phyloP scores from a whole-genome alignment of 2,888 invertebrate species.

The Trisateles emortualis region DNA sequence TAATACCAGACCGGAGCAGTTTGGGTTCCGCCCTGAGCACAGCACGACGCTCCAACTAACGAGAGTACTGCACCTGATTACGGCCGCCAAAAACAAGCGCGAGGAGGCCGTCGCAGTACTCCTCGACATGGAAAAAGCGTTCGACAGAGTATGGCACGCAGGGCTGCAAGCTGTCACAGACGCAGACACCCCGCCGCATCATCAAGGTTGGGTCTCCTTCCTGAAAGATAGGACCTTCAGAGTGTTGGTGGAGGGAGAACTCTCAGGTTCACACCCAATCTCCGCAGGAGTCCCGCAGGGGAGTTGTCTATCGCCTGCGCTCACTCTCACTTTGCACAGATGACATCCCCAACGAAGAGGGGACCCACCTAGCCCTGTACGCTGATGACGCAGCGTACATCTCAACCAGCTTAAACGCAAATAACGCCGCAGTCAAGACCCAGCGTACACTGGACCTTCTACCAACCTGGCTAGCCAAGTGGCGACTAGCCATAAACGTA shows the following conservation, averaged over 20 bases:
- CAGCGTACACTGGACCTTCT: background rate
- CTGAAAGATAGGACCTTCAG: background rate
- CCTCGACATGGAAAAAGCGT: constrained; percentile 18
- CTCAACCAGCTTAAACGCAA: background rate
- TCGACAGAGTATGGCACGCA: constrained; percentile 28
- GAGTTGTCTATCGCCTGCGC: constrained; percentile 8
- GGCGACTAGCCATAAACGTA: constrained; percentile 15
- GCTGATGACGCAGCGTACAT: constrained; percentile 13
- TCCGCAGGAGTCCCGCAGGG: constrained; percentile 29
- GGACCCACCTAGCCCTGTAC: background rate
- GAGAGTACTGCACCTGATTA: no score
- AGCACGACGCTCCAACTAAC: no score
- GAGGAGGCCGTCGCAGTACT: constrained; percentile 30
- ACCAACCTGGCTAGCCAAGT: background rate
- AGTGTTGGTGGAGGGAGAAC: background rate
- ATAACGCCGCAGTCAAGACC: background rate
- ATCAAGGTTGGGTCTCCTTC: constrained; percentile 1
- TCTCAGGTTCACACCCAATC: constrained; percentile 19
- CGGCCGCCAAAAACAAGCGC: no score
- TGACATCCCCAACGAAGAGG: background rate
- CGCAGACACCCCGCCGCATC: constrained; percentile 16
- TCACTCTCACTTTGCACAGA: constrained; percentile 6
- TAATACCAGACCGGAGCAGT: no score
- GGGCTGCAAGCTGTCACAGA: constrained; percentile 44
- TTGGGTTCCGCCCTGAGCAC: no score